Evolutionary conservation across 2,888 invertebrate species (phyloP).

Genomic region (Agonopterix alstromeriana): DNA sequence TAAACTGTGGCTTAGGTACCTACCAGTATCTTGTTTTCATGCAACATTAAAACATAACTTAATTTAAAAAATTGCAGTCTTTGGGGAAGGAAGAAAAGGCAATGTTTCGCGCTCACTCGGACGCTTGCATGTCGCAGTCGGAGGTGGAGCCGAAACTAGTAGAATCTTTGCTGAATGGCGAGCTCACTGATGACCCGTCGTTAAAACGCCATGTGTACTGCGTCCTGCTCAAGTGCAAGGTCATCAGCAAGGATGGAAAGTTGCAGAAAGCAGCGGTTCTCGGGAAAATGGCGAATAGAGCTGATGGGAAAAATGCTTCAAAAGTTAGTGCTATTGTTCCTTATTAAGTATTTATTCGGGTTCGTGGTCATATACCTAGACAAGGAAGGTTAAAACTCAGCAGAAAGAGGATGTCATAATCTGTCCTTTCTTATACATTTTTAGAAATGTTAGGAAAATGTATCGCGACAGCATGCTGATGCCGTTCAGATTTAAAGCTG

Average conservation of each 20-base stretch:
- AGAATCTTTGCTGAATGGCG: constrained; percentile 42
- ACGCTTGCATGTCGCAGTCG: constrained; percentile 43
- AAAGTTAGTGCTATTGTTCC: constrained; percentile 30
- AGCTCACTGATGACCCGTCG: constrained; percentile 31
- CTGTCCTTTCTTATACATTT: no score
- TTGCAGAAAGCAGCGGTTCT: constrained; percentile 51
- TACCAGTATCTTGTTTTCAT: constrained; percentile 16
- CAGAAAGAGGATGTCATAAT: no score
- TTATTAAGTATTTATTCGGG: no score
- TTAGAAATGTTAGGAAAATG: no score
- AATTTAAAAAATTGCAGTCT: constrained; percentile 19
- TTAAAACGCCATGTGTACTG: constrained; percentile 57
- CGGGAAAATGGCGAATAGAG: constrained; percentile 35
- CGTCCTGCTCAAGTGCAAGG: constrained; percentile 58
- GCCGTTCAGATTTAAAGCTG: no score
- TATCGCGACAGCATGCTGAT: no score
- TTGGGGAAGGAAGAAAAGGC: constrained; percentile 58
- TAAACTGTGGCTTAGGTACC: no score
- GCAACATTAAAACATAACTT: not conserved
- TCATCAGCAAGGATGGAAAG: constrained; percentile 63
- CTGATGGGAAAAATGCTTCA: constrained; percentile 41
- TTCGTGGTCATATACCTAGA: no score
- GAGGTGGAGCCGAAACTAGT: constrained; percentile 31
- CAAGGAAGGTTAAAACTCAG: no score
- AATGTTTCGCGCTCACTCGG: constrained; percentile 64